These are phyloP conservation scores for Enhydra lutris DNA, from an alignment of 2,113 vertebrate species.

Conservation along the genomic window DNA sequence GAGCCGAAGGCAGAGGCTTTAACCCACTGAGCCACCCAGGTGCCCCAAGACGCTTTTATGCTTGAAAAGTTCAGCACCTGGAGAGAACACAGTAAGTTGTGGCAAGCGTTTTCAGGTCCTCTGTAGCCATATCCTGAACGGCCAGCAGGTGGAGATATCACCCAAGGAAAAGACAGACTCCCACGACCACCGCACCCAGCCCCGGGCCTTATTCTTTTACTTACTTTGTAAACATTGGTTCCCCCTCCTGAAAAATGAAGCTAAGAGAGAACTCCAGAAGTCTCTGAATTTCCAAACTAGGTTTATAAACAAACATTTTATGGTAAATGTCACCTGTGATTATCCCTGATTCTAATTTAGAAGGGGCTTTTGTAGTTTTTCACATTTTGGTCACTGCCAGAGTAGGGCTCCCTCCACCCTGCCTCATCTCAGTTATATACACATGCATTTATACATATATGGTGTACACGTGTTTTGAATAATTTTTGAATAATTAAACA, in stretches of 20 bases:
- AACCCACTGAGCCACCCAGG: too few species aligned
- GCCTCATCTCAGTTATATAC: not conserved
- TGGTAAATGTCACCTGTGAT: not conserved
- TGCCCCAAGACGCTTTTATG: too few species aligned
- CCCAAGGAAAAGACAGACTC: not conserved
- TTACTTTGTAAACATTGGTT: not conserved
- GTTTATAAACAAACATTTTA: not conserved
- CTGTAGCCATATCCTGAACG: not conserved
- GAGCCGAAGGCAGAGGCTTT: too few species aligned
- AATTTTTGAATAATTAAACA: not conserved
- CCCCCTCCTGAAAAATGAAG: not conserved
- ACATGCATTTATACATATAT: not conserved
- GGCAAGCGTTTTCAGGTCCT: not conserved
- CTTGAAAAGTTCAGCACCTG: not conserved
- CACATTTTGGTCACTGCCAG: not conserved
- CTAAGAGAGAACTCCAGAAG: not conserved
- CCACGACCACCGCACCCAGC: accelerated
- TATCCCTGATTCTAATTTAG: not conserved
- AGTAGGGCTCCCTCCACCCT: not conserved
- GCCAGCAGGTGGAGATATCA: conserved; percentile 67
- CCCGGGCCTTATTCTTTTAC: not conserved
- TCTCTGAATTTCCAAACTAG: not conserved
- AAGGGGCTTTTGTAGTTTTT: not conserved
- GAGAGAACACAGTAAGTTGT: not conserved
- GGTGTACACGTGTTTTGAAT: not conserved